phyloP scores from a whole-genome alignment of 2,797 vertebrate species.

The Chelonia mydas region DNA sequence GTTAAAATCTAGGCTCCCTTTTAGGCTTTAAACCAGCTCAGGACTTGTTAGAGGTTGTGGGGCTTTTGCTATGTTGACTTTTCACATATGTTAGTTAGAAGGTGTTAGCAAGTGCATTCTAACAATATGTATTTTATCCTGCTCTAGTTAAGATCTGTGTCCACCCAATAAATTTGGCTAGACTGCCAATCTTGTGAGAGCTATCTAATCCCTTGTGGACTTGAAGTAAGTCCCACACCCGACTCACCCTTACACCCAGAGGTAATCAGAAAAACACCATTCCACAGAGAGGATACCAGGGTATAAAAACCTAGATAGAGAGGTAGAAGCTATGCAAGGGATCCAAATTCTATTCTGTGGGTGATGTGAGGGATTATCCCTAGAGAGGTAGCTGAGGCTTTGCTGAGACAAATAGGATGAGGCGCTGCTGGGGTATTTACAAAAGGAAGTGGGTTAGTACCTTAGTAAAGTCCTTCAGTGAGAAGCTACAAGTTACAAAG shows the following conservation, averaged over 20 bases:
- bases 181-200: neutral
- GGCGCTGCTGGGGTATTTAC: neutral
- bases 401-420: neutral
- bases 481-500: slow-evolving; percentile 40
- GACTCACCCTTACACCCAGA: neutral
- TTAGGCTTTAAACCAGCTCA: slow-evolving; percentile 2
- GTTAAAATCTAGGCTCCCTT: neutral
- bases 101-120: neutral
- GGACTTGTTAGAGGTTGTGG: slow-evolving; percentile 32
- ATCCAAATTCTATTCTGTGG: neutral
- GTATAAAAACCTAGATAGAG: neutral
- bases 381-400: neutral
- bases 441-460: neutral
- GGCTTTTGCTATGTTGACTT: slow-evolving; percentile 47
- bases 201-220: neutral
- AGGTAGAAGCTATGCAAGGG: neutral
- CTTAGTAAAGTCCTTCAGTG: slow-evolving; percentile 26
- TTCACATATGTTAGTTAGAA: neutral
- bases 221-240: neutral
- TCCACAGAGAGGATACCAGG: too few relatives aligned
- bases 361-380: neutral
- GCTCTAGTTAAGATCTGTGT: neutral
- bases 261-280: neutral
- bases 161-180: slow-evolving; percentile 15
- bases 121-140: neutral